Evolutionary conservation across 92 coral and sea anemone genomes (phyloP).

Genomic region (Muricea muricata): DNA sequence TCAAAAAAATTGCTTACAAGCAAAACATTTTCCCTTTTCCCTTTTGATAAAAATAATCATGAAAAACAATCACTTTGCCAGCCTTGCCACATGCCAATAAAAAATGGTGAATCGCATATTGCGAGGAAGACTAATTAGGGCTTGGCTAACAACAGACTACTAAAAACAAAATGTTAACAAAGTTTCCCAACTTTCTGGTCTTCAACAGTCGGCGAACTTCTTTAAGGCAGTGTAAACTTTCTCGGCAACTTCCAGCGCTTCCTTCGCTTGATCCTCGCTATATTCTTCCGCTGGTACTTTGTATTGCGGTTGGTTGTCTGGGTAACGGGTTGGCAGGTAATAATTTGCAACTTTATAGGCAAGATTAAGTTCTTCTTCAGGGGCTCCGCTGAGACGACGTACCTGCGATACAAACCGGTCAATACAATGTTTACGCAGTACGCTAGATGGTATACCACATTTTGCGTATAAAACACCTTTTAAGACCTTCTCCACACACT

Average conservation of each 20-base stretch:
- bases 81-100: too few relatives aligned
- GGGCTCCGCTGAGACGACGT: slow-evolving; percentile 9
- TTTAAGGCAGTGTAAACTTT: background rate
- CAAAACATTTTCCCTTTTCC: too few relatives aligned
- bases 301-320: slow-evolving; percentile 12
- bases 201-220: background rate
- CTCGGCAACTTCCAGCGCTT: slow-evolving; percentile 32
- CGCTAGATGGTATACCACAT: slow-evolving; percentile 84
- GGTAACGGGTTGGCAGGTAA: slow-evolving; percentile 48
- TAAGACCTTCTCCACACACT: slow-evolving; percentile 86
- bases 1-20: too few relatives aligned
- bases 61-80: too few relatives aligned
- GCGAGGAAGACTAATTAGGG: background rate
- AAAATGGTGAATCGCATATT: too few relatives aligned
- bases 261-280: slow-evolving; percentile 8
- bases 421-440: slow-evolving; percentile 89
- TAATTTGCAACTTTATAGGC: slow-evolving; percentile 16
- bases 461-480: slow-evolving; percentile 90
- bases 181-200: background rate
- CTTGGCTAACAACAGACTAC: too few relatives aligned
- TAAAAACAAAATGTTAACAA: background rate
- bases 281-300: slow-evolving; percentile 40
- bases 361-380: slow-evolving; percentile 13
- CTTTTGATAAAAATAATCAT: too few relatives aligned
- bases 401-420: slow-evolving; percentile 68